Base-by-base conservation (phyloP, 2,888 invertebrate species). In the Limnephilus auricula region DNA sequence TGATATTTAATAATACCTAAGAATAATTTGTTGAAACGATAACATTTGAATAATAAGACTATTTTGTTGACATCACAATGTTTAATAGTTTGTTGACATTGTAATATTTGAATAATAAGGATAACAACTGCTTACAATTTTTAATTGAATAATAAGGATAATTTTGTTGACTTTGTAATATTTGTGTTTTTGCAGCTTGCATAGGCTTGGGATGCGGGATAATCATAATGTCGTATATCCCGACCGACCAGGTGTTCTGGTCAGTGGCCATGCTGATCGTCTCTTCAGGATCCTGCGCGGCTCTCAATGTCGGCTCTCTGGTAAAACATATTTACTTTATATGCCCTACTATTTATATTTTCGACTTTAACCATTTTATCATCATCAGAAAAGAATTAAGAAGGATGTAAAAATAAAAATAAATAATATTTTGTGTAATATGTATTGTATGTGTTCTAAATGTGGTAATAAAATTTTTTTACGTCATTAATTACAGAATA, bases 201-300 rank as follows among this genome's bases (percentile, higher is more conserved):
- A 9, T 79, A n/a, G 88, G 91, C 9, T 31, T 89, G 1, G 91
- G 91, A 34, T 40, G 37, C 0, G 92, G 91, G 4, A 50, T 88
- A 0, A 50, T 90, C 25, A n/a, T 91, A 25, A 79, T 92, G 45
- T 79, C 90, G 12, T 92, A 88, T 82, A 80, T 92, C 15, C 92
- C 92, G 18, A 90, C 30, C 37, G 85, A 87, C 30, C 45, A 91
- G 34, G 37, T 92, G 0, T n/a, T 50, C 6, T 79, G 90, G 18
- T 88, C 91, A 32, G 40, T 92, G 5, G 65, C 65, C 30, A 79
- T 92, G 5, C 85, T 92, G 6, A 91, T 82, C 10, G 15, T 92
- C 6, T 37, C 90, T 2, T 82, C 88, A 37, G 91, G 95, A 2
- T 94, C 94, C 40, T 94, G 93, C 13, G 94, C 94, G 12, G 93